These are phyloP conservation scores for Crossocerus cetratus DNA, from an alignment of 2,888 invertebrate species.

Conservation along the genomic window DNA sequence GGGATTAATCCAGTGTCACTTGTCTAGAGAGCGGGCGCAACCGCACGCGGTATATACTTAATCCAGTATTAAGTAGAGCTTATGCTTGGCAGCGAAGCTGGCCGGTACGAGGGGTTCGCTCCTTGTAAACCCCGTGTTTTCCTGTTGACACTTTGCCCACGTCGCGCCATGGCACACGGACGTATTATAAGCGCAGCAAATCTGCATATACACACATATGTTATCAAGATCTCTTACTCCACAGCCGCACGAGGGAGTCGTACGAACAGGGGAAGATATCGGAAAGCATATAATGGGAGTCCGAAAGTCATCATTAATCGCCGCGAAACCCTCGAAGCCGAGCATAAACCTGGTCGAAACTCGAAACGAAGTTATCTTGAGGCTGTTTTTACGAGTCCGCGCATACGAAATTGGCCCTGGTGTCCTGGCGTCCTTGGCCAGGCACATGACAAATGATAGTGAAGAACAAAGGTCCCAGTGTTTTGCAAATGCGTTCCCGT, in stretches of 20 bases:
- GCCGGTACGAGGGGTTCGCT: slow-evolving; percentile 9
- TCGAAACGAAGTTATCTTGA: neutral
- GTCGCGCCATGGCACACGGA: slow-evolving; percentile 8
- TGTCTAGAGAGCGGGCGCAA: slow-evolving; percentile 12
- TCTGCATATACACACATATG: slow-evolving; percentile 5
- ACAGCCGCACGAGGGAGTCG: no score
- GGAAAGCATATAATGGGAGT: no score
- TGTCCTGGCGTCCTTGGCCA: neutral
- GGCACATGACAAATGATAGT: neutral
- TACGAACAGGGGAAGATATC: no score
- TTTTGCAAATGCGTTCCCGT: neutral
- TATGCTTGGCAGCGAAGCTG: slow-evolving; percentile 13
- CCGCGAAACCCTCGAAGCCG: no score
- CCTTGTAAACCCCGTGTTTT: slow-evolving; percentile 37
- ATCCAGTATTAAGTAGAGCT: slow-evolving; percentile 50
- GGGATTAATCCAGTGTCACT: slow-evolving; percentile 39
- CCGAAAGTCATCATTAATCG: no score
- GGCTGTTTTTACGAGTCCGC: neutral
- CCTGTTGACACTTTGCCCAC: slow-evolving; percentile 38
- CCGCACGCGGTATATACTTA: slow-evolving; percentile 32
- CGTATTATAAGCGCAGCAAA: slow-evolving; percentile 23
- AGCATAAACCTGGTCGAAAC: no score
- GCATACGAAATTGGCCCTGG: neutral
- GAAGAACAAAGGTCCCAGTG: neutral
- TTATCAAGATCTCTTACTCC: slow-evolving; percentile 7